These are phyloP conservation scores for Ascidia mentula DNA, from an alignment of 23 tunicate genomes.

Conservation along the genomic window DNA sequence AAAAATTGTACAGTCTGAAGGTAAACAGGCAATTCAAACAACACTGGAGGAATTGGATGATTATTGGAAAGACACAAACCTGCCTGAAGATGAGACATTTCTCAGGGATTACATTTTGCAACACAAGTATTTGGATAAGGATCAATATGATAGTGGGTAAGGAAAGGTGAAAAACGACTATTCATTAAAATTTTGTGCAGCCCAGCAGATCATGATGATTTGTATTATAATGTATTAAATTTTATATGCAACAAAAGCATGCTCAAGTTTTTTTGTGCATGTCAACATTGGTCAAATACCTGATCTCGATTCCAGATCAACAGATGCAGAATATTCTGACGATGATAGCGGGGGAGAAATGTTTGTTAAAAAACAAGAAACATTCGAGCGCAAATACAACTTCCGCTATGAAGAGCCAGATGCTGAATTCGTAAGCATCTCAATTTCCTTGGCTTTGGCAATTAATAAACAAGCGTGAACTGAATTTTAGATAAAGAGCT, in stretches of 20 bases:
- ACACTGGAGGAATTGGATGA: constrained; percentile 57
- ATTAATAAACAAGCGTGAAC: background rate
- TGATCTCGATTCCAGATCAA: background rate
- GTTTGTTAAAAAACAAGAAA: constrained; percentile 62
- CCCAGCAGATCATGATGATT: too few species aligned
- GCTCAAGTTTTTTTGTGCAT: too few species aligned
- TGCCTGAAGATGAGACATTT: constrained; percentile 74
- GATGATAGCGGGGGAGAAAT: constrained; percentile 26
- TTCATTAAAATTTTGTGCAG: background rate
- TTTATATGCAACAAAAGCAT: too few species aligned
- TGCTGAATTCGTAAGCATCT: constrained; percentile 60
- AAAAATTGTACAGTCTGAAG: background rate
- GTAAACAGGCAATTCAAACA: constrained; percentile 5
- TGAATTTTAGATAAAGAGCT: constrained; percentile 65
- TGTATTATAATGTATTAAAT: too few species aligned
- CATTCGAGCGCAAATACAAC: constrained; percentile 71
- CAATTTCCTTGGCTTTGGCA: background rate
- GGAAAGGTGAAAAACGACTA: background rate
- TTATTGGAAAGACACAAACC: constrained; percentile 70
- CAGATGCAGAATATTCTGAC: constrained; percentile 1
- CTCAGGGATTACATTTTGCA: constrained; percentile 72
- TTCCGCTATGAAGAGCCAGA: constrained; percentile 73
- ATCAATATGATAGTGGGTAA: too few species aligned
- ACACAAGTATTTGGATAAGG: constrained; percentile 47
- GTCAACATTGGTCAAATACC: too few species aligned